A percentile compares a stretch with the other conserved stretches of the same genome.
phyloP scores from a whole-genome alignment of 2,797 vertebrate species.

The Aselliscus stoliczkanus region DNA sequence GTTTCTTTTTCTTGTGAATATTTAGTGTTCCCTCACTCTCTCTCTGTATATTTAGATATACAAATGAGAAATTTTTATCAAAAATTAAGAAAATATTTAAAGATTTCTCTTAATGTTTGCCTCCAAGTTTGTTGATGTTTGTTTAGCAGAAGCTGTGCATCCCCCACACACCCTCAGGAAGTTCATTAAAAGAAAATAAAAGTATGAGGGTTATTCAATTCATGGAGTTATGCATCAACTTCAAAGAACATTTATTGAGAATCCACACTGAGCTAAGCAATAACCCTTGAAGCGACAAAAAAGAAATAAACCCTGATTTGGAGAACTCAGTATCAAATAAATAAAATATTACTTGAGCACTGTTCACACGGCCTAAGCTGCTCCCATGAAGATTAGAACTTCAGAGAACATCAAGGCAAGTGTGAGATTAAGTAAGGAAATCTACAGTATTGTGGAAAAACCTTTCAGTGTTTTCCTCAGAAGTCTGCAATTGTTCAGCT shows the following conservation, averaged over 20 bases:
- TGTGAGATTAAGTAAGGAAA: neutral
- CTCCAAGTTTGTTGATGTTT: neutral
- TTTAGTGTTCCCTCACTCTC: neutral
- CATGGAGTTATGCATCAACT: neutral
- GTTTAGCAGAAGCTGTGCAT: neutral
- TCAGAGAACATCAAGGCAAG: neutral
- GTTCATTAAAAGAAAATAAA: neutral
- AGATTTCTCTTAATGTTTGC: neutral
- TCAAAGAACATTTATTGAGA: neutral
- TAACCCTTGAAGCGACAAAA: neutral
- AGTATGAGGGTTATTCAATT: neutral
- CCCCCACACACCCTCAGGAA: neutral
- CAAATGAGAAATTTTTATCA: neutral
- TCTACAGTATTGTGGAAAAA: neutral
- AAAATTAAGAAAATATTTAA: neutral
- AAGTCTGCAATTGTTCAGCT: neutral
- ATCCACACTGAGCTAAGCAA: neutral
- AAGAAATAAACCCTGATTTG: neutral
- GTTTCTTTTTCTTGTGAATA: neutral
- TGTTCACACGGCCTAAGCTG: neutral
- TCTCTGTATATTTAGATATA: neutral
- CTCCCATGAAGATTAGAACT: neutral
- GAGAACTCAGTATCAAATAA: neutral
- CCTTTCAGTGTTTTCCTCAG: neutral
- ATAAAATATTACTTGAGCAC: neutral